These are phyloP conservation scores for Spinus pinus DNA, from an alignment of 2,797 vertebrate species.

Conservation along the genomic window DNA sequence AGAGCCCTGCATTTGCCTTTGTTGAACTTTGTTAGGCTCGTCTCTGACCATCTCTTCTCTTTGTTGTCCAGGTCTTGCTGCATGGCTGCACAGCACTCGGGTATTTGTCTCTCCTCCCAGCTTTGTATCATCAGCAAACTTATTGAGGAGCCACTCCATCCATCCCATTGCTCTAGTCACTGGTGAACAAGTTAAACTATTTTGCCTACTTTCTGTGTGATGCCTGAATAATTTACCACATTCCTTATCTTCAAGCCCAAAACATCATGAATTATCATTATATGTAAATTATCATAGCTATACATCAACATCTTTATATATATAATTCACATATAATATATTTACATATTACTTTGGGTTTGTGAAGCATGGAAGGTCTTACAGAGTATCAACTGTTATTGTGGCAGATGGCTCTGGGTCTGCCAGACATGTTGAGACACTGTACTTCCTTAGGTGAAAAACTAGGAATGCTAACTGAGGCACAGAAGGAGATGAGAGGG, in stretches of 20 bases:
- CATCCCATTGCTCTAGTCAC: not conserved
- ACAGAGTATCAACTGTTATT: not conserved
- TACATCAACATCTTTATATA: not conserved
- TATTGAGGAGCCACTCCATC: not conserved
- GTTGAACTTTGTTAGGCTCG: not conserved
- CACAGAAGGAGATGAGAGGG: not conserved
- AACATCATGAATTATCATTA: not conserved
- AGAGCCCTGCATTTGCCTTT: not conserved
- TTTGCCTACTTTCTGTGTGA: not conserved
- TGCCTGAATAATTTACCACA: not conserved
- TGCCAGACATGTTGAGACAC: not conserved
- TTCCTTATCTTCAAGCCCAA: not conserved
- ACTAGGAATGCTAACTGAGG: not conserved
- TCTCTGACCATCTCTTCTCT: not conserved
- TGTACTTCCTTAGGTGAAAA: not conserved
- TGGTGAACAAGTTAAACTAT: not conserved
- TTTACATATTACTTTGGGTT: not conserved
- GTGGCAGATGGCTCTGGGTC: not conserved
- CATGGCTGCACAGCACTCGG: not conserved
- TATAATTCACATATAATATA: not conserved
- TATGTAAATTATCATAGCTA: not conserved
- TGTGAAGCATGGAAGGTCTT: not conserved
- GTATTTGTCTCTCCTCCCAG: not conserved
- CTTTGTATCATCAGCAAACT: not conserved
- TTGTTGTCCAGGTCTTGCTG: not conserved